Percentiles rank a stretch among this genome's conserved stretches.
These are phyloP conservation scores for Labrus mixtus DNA, from an alignment of 2,113 vertebrate genomes.

Conservation along the genomic window DNA sequence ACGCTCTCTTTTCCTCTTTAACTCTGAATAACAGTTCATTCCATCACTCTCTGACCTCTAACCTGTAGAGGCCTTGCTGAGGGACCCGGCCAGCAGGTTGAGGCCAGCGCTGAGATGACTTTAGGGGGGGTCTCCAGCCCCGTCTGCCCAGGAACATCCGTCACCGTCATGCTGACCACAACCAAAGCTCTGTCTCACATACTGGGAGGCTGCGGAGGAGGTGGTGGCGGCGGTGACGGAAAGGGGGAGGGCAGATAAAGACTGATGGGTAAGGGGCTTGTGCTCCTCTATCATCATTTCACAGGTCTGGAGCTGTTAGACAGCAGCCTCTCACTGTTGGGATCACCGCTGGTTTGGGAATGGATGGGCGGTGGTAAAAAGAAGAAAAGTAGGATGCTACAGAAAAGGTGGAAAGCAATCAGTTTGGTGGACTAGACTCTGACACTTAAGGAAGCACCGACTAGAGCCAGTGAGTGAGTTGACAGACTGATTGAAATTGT, in stretches of 20 bases:
- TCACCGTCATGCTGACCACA: constrained; percentile 76
- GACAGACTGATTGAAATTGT: constrained; percentile 63
- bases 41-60: constrained; percentile 41
- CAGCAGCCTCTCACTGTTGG: constrained; percentile 71
- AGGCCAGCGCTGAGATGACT: constrained; percentile 57
- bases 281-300: constrained; percentile 85
- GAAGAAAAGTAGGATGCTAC: constrained; percentile 64
- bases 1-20: constrained; percentile 3
- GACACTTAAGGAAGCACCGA: constrained; percentile 49
- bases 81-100: constrained; percentile 40
- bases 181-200: constrained; percentile 58
- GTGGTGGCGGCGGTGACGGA: constrained; percentile 2
- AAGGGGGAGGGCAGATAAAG: constrained; percentile 68
- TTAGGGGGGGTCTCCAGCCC: constrained; percentile 55
- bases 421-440: constrained; percentile 46
- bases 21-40: neutral
- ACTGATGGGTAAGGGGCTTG: constrained; percentile 78
- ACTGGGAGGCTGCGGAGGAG: constrained; percentile 23
- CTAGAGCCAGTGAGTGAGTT: constrained; percentile 42
- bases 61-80: constrained; percentile 37
- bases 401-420: constrained; percentile 64
- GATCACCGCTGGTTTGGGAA: constrained; percentile 65
- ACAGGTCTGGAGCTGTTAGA: constrained; percentile 72
- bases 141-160: constrained; percentile 64
- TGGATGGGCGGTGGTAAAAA: constrained; percentile 64